phyloP scores from a whole-genome alignment of 2,113 vertebrate species.

The Vimba vimba region DNA sequence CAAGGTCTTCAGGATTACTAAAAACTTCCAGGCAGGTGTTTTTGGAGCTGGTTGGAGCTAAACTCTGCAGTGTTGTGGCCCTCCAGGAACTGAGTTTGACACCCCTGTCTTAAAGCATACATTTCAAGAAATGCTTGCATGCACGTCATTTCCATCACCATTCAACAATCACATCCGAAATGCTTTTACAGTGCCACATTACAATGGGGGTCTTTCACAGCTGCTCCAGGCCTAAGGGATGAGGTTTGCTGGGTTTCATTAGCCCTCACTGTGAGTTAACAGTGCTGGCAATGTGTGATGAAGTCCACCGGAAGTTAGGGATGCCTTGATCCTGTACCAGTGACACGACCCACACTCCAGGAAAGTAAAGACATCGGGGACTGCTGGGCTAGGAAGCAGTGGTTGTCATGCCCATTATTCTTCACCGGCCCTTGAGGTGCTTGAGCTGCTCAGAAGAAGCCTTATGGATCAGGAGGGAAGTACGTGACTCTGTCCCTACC shows the following conservation, averaged over 20 bases:
- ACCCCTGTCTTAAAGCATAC: neutral
- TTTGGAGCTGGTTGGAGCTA: too few relatives aligned
- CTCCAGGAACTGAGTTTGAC: too few relatives aligned
- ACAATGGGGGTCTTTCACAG: slow-evolving; percentile 1
- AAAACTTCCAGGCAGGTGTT: too few relatives aligned
- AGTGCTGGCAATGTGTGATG: neutral
- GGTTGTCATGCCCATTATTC: neutral
- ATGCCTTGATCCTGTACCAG: neutral
- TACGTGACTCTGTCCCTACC: neutral
- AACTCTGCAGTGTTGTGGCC: too few relatives aligned
- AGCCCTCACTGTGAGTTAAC: neutral
- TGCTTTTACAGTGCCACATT: neutral
- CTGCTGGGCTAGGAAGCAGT: neutral
- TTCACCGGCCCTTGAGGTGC: too few relatives aligned
- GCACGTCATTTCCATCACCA: neutral
- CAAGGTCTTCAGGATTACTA: too few relatives aligned
- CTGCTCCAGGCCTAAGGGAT: slow-evolving; percentile 7
- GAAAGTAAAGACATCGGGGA: neutral
- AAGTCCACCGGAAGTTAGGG: neutral
- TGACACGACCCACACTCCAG: neutral
- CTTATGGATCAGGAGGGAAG: neutral
- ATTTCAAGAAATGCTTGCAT: neutral
- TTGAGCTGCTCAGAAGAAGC: neutral
- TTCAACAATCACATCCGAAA: neutral
- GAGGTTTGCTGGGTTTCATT: slow-evolving; percentile 37